These are phyloP conservation scores for Choreutis nemorana DNA, from an alignment of 2,888 invertebrate species.

Conservation along the genomic window DNA sequence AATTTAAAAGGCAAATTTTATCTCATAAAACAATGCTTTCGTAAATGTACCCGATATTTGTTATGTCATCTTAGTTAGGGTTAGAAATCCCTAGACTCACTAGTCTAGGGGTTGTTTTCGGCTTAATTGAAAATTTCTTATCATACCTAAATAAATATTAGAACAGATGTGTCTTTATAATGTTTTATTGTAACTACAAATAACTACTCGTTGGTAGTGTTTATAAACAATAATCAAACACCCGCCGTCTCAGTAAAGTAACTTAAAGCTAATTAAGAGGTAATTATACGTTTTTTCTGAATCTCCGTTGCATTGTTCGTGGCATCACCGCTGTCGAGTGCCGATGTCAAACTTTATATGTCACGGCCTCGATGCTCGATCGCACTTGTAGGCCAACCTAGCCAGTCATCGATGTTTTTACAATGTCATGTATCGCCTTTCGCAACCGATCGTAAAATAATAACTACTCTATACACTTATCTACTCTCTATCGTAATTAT, in stretches of 20 bases:
- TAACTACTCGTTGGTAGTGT: neutral
- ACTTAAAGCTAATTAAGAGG: too few relatives aligned
- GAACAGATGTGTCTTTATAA: neutral
- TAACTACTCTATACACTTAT: slow-evolving; percentile 29
- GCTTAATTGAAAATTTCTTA: too few relatives aligned
- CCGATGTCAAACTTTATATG: slow-evolving; percentile 56
- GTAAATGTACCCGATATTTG: too few relatives aligned
- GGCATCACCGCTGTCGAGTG: slow-evolving; percentile 23
- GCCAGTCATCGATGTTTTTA: slow-evolving; percentile 49
- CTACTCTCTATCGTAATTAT: too few relatives aligned
- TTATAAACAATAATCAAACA: slow-evolving; percentile 1
- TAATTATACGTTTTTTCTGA: neutral
- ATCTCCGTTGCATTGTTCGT: slow-evolving; percentile 31
- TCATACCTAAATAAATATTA: too few relatives aligned
- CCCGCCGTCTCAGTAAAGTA: too few relatives aligned
- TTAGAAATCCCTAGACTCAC: too few relatives aligned
- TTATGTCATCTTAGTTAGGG: too few relatives aligned
- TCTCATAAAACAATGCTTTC: too few relatives aligned
- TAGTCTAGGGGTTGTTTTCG: too few relatives aligned
- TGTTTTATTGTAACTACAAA: neutral
- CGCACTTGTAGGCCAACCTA: slow-evolving; percentile 64
- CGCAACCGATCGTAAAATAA: slow-evolving; percentile 45
- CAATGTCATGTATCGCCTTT: slow-evolving; percentile 61
- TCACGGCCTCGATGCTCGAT: slow-evolving; percentile 56
- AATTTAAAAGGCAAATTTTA: too few relatives aligned